These are phyloP conservation scores for Acheta domesticus DNA, from an alignment of 2,888 invertebrate species.

Conservation along the genomic window DNA sequence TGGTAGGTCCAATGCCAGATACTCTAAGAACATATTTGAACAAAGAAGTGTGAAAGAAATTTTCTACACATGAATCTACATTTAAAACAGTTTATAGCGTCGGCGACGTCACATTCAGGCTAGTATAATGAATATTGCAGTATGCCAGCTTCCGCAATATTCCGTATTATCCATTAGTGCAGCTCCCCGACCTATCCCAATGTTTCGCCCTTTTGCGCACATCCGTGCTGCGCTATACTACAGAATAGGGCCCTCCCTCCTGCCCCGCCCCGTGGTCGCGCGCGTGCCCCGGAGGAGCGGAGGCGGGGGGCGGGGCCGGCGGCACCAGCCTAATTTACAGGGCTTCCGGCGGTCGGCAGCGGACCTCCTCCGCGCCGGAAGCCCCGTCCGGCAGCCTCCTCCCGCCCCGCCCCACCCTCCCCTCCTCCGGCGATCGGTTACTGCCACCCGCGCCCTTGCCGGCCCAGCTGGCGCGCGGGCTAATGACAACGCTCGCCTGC, in stretches of 20 bases:
- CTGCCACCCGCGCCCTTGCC: not conserved
- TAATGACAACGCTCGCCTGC: conserved; percentile 19
- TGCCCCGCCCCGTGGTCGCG: not conserved
- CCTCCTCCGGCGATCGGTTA: not conserved
- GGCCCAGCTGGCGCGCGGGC: not conserved
- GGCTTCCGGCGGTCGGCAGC: not conserved
- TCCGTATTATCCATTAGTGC: not conserved
- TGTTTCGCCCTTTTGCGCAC: not conserved
- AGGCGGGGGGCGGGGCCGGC: no score
- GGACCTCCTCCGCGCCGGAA: not conserved
- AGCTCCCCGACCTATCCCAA: not conserved
- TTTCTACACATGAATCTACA: no score
- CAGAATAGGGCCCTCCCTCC: not conserved
- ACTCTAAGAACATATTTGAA: no score
- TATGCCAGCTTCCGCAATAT: no score
- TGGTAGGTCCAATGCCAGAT: no score
- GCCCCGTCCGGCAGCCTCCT: not conserved
- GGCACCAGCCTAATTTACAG: not conserved
- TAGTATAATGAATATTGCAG: no score
- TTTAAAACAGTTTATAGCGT: no score
- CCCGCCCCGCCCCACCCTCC: not conserved
- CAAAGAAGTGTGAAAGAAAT: no score
- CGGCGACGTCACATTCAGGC: no score
- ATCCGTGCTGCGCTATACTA: not conserved
- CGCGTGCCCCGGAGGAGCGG: no score